Evolutionary conservation across 2,113 vertebrate genomes (phyloP).

Genomic region (Genyomyrus donnyi): DNA sequence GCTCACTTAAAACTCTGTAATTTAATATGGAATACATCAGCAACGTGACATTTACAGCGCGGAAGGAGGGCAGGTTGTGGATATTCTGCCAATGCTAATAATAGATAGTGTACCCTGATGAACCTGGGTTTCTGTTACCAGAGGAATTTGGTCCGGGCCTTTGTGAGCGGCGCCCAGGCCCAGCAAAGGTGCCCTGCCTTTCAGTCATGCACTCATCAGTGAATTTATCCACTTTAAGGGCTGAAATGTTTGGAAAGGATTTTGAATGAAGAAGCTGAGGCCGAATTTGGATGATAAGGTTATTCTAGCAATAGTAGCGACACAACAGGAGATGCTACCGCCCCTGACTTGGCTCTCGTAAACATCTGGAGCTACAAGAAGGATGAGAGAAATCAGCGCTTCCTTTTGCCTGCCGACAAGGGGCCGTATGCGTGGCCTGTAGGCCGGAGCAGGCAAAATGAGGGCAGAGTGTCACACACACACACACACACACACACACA

Average conservation of each 20-base stretch:
- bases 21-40: conserved; percentile 69
- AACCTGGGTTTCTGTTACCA: conserved; percentile 62
- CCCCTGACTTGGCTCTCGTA: background rate
- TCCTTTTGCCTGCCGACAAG: background rate
- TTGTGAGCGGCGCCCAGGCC: conserved; percentile 51
- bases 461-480: background rate
- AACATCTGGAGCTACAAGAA: background rate
- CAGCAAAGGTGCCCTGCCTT: conserved; percentile 48
- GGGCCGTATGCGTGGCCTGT: background rate
- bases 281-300: conserved; percentile 54
- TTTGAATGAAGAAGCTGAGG: conserved; percentile 49
- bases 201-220: conserved; percentile 11
- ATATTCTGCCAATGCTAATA: conserved; percentile 62
- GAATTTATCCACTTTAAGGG: background rate
- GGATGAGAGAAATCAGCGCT: background rate
- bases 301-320: background rate
- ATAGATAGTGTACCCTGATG: conserved; percentile 60
- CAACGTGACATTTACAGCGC: conserved; percentile 65
- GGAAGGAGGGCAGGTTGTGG: conserved; percentile 60
- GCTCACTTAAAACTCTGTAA: conserved; percentile 64
- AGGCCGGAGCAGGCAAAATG: background rate
- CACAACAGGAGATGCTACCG: background rate
- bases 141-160: conserved; percentile 56
- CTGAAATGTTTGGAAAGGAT: conserved; percentile 45
- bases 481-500: background rate